A percentile compares a stretch with the other conserved stretches of the same genome.
phyloP scores from a whole-genome alignment of 37 sponge, comb jelly and placozoan species.

The Aplysina aerophoba region DNA sequence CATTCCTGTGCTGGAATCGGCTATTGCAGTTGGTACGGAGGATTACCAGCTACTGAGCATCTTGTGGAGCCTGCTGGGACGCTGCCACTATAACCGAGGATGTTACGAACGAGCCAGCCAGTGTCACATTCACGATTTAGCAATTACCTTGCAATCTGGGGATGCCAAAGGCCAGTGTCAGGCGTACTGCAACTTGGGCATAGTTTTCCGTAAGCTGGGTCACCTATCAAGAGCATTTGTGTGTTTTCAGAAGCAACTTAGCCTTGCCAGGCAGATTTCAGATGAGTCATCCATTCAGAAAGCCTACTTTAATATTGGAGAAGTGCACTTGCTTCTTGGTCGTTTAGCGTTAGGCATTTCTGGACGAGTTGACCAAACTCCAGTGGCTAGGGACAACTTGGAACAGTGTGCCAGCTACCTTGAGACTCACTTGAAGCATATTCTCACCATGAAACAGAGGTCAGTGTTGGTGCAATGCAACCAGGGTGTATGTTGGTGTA shows the following conservation, averaged over 20 bases:
- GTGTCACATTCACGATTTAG: conserved; percentile 85
- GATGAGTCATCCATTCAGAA: conserved; percentile 68
- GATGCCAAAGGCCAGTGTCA: conserved; percentile 81
- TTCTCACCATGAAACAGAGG: conserved; percentile 58
- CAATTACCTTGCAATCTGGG: conserved; percentile 65
- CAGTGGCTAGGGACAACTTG: conserved; percentile 70
- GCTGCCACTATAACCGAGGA: conserved; percentile 75
- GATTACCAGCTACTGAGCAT: conserved; percentile 80
- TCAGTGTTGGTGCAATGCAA: conserved; percentile 2
- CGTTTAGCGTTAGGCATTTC: conserved; percentile 49
- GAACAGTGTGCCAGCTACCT: conserved; percentile 64
- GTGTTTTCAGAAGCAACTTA: conserved; percentile 79
- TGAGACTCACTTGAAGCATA: conserved; percentile 66
- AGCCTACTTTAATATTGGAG: conserved; percentile 85
- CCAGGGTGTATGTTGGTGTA: too few species aligned
- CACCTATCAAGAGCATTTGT: conserved; percentile 66
- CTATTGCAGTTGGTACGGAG: conserved; percentile 58
- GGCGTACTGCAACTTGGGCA: conserved; percentile 88
- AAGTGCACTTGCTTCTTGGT: conserved; percentile 77
- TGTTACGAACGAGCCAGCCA: conserved; percentile 69
- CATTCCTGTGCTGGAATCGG: conserved; percentile 80
- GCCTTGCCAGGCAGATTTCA: conserved; percentile 63
- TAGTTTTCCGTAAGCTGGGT: conserved; percentile 74
- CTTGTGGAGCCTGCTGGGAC: conserved; percentile 88
- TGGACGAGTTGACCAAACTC: conserved; percentile 5